These are phyloP conservation scores for Beroe ovata DNA, from an alignment of 37 sponge, comb jelly and placozoan genomes.

Conservation along the genomic window DNA sequence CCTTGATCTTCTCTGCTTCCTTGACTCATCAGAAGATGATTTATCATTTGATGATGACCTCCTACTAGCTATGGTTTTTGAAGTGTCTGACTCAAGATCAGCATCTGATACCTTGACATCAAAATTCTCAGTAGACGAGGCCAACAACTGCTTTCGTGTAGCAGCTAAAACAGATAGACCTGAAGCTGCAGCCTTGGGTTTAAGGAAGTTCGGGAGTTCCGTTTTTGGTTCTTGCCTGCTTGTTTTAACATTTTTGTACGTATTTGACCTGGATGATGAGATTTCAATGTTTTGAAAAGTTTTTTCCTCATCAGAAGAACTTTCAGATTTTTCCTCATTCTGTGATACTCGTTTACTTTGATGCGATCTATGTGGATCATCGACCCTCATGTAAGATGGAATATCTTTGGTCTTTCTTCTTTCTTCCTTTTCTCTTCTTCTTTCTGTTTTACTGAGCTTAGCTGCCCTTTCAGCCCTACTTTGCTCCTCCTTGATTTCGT, in stretches of 20 bases:
- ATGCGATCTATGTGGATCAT: conserved; percentile 26
- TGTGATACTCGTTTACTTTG: background rate
- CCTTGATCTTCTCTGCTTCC: background rate
- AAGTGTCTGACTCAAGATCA: background rate
- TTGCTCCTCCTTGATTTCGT: conserved; percentile 21
- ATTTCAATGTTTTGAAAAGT: conserved; percentile 64
- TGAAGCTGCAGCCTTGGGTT: background rate
- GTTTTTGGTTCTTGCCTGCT: background rate
- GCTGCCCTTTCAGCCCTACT: conserved; percentile 21
- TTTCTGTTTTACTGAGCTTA: conserved; percentile 47
- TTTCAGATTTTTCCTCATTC: background rate
- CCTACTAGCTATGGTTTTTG: background rate
- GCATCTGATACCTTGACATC: background rate
- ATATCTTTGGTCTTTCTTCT: conserved; percentile 47
- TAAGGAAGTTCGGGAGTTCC: background rate
- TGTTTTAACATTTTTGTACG: conserved; percentile 40
- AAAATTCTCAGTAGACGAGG: background rate
- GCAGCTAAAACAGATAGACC: conserved; percentile 14
- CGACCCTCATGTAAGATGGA: conserved; percentile 42
- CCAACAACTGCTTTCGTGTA: conserved; percentile 45
- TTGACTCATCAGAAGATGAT: background rate
- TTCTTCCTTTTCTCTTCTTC: conserved; percentile 55
- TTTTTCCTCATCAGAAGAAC: conserved; percentile 38
- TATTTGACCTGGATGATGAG: conserved; percentile 21
- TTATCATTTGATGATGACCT: background rate